A percentile compares a stretch with the other conserved stretches of the same genome.
Conservation (phyloP, 64 coral and sea anemone genomes). For the Cladopsammia gracilis region DNA sequence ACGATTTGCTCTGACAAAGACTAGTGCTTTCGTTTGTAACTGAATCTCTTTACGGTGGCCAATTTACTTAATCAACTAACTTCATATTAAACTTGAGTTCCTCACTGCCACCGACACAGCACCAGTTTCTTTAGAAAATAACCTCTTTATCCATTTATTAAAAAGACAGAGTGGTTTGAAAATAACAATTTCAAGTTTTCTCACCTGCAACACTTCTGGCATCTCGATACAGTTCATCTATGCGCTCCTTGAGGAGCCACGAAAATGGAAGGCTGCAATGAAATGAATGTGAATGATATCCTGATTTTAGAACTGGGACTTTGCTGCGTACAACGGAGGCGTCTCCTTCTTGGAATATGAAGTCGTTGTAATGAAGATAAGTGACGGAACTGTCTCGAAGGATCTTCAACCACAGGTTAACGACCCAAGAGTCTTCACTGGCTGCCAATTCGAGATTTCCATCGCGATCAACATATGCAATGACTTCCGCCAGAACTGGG, state of each 20-base stretch:
- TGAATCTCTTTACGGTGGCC: too few species aligned
- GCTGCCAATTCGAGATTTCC: slow-evolving; percentile 51
- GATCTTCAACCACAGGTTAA: slow-evolving; percentile 45
- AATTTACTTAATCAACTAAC: too few species aligned
- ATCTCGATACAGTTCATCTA: slow-evolving; percentile 21
- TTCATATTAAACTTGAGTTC: too few species aligned
- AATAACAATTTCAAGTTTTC: background rate
- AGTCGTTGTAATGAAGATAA: slow-evolving; percentile 40
- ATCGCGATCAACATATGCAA: slow-evolving; percentile 81
- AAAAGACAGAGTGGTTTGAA: background rate
- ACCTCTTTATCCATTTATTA: too few species aligned
- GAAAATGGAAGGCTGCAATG: slow-evolving; percentile 84
- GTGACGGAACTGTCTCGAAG: slow-evolving; percentile 34
- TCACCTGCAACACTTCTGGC: slow-evolving; percentile 10
- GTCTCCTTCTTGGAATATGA: slow-evolving; percentile 58
- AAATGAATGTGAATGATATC: slow-evolving; percentile 53
- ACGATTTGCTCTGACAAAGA: too few species aligned
- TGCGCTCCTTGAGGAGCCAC: slow-evolving; percentile 74
- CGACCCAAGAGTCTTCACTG: slow-evolving; percentile 37
- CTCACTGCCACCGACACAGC: too few species aligned
- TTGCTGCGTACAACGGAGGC: slow-evolving; percentile 9
- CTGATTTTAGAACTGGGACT: slow-evolving; percentile 70
- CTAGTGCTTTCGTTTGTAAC: too few species aligned
- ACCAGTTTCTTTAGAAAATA: too few species aligned
- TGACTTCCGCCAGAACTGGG: slow-evolving; percentile 77